Evolutionary conservation across 2,797 vertebrate species (phyloP).

Genomic region (Anomalospiza imberbis): DNA sequence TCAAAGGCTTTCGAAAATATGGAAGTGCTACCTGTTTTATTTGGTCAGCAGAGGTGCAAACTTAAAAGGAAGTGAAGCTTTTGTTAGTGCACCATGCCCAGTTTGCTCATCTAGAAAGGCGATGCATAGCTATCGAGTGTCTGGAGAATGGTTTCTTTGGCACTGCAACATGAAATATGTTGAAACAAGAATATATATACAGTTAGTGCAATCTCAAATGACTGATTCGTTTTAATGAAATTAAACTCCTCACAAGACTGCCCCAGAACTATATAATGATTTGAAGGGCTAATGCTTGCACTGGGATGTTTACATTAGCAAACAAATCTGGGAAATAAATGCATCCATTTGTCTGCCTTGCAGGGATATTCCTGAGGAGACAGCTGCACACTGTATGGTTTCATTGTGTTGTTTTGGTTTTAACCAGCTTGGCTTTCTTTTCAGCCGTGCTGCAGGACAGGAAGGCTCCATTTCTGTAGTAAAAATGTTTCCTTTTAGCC

Average conservation of each 20-base stretch:
- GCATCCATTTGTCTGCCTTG: slow-evolving; percentile 49
- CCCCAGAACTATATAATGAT: neutral
- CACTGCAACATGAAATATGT: neutral
- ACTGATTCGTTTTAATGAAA: slow-evolving; percentile 24
- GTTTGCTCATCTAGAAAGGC: neutral
- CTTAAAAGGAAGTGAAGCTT: neutral
- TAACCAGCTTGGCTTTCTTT: slow-evolving; percentile 48
- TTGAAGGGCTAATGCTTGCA: slow-evolving; percentile 26
- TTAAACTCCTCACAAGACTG: slow-evolving; percentile 3
- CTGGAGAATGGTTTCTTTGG: neutral
- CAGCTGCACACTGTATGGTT: slow-evolving; percentile 25
- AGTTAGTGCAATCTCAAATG: neutral
- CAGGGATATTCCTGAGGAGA: slow-evolving; percentile 57
- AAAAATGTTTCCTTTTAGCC: slow-evolving; percentile 14
- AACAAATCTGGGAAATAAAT: slow-evolving; percentile 51
- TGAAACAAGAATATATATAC: neutral
- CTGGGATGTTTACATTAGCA: slow-evolving; percentile 43
- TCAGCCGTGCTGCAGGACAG: slow-evolving; percentile 14
- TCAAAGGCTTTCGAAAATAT: neutral
- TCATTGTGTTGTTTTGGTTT: slow-evolving; percentile 26
- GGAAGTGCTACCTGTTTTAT: neutral
- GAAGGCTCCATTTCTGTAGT: neutral
- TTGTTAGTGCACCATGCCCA: neutral
- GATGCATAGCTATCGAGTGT: neutral
- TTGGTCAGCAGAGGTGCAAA: neutral